Evolutionary conservation across 64 coral and sea anemone genomes (phyloP), one percentile per base, ranked within the genome.

Genomic region (Platygyra sinensis): DNA sequence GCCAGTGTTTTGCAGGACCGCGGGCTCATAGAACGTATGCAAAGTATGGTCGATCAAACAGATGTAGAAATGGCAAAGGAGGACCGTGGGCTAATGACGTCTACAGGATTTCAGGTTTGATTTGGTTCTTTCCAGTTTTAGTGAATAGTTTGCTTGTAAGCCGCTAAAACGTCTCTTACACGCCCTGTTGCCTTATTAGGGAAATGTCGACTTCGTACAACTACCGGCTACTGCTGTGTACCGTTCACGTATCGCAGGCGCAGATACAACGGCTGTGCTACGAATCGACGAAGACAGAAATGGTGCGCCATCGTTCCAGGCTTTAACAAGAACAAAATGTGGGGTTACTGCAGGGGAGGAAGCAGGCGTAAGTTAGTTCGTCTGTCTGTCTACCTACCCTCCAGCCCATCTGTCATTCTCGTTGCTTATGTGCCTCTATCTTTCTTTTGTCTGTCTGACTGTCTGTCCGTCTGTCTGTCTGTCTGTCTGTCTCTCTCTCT

Each of bases 61-160:
- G 18, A 4, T 93, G 91, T 39, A 61, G 22, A 22, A 52, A 73
- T 46, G 82, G 91, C 32, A 87, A 69, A 16, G 91, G 91, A 30
- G 75, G 63, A 24, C 42, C 50, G 10, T 93, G 85, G 91, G 85
- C 83, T 22, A 93, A 93, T 69, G 91, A 93, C 25, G 85, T 93
- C 29, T 93, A 93, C 39, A 67, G 72, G 8, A 78, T 93, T 60
- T 42, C 49, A 88, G 74, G 86, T 88, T 69, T 28, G 22, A 67
- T 67, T 5, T n/a, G 4, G 0, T 69, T 69, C 7, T 69, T 24
- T 69, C 10, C 24, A 18, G 24, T 8, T 24, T 65, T n/a, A 22
- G 24, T 18, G 18, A 3, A 20, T 8, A 0, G 24, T 65, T 65
- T 22, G 18, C 20, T 22, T 65, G 15, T 65, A 20, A 65, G 24